phyloP scores from a whole-genome alignment of 2,113 vertebrate species.

The Ceyx melanurus region DNA sequence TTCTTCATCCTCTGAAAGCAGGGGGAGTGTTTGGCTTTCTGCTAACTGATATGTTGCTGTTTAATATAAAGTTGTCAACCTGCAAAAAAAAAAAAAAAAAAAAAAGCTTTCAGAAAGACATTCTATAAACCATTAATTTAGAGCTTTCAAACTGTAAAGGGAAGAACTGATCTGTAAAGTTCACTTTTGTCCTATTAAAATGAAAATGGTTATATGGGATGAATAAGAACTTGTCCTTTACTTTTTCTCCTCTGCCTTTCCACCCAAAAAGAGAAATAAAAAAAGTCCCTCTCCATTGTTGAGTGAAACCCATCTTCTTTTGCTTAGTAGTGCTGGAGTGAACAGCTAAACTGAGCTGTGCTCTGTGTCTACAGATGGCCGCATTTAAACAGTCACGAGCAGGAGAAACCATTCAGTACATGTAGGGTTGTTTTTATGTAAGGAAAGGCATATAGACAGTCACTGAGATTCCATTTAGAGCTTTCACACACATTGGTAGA shows the following conservation, averaged over 20 bases:
- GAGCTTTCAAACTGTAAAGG: constrained; percentile 5
- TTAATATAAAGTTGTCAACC: constrained; percentile 13
- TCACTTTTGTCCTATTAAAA: constrained; percentile 24
- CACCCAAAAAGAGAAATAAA: neutral
- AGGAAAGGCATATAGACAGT: neutral
- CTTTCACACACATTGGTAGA: neutral
- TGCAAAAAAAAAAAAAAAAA: neutral
- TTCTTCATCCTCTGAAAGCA: neutral
- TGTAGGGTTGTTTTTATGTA: neutral
- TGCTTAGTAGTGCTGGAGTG: constrained; percentile 4
- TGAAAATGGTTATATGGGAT: neutral
- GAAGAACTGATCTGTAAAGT: constrained; percentile 9
- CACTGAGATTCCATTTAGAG: neutral
- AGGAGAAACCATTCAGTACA: neutral
- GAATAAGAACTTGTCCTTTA: neutral
- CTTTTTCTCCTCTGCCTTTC: neutral
- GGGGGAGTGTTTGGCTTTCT: neutral
- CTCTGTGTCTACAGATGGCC: neutral
- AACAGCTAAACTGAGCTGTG: neutral
- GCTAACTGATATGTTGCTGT: neutral
- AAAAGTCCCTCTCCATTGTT: neutral
- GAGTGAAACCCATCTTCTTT: neutral
- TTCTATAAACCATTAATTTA: neutral
- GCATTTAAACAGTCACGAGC: neutral
- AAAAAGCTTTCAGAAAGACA: constrained; percentile 5